Evolutionary conservation across 2,113 vertebrate genomes (phyloP), one percentile per base, ranked within the genome.

Genomic region (Chaetorhynchus papuensis): DNA sequence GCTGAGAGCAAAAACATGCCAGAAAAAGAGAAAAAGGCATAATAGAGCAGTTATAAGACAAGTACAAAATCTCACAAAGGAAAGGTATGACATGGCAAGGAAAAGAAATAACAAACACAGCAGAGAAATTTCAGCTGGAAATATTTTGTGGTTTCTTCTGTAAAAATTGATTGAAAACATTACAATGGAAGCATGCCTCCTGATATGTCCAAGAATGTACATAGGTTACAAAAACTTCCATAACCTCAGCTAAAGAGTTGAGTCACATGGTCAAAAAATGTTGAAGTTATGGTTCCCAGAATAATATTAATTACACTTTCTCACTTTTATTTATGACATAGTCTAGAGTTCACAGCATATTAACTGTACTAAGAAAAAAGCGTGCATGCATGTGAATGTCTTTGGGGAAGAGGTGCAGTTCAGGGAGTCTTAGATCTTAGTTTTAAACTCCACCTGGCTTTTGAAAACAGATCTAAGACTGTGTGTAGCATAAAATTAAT

Each of bases 391-490:
- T 24, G 17, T 54, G 60, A 85, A 87, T 80, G 60, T 92, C 83
- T 86, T 88, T 74, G 71, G 41, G 75, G 66, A 95, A 94, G 71
- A 91, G 52, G n/a, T 75, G 18, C 16, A 85, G 41, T 83, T 93
- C 60, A 92, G 49, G 12, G 33, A 50, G 54, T 57, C 37, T 78
- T 81, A 72, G 54, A 75, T 82, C 56, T 83, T 74, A 60, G 18
- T 70, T 84, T 85, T 80, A 78, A 54, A 59, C 28, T 85, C 28
- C 35, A 91, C 56, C n/a, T 87, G 81, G 33, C 28, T 90, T 96
- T 91, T 91, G 77, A 97, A 93, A 60, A 77, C 64, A 63, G 22
- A 72, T 93, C 49, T 65, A 88, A 88, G 77, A 59, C 49, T 89
- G 15, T 82, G 60, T 59, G 84, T 44, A 82, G 28, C 50, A 93